Conservation (phyloP, 1,140 invertebrate species). For the Agraylea sexmaculata region DNA sequence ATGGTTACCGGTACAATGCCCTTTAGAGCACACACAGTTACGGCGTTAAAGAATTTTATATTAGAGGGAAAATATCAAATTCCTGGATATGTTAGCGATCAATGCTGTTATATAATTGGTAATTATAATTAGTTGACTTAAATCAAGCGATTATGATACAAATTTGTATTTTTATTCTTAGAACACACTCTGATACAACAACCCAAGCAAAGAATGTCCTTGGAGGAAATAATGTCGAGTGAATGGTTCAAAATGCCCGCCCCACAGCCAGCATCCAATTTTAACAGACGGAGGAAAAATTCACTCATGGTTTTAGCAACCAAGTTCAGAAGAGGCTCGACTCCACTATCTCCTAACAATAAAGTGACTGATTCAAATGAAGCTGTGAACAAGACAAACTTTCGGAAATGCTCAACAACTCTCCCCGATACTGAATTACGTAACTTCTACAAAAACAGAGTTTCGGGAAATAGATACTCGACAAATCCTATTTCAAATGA, state of each 20-base stretch:
- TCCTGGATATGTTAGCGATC: slow-evolving; percentile 35
- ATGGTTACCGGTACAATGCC: slow-evolving; percentile 70
- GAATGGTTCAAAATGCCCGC: slow-evolving; percentile 32
- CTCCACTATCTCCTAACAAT: slow-evolving; percentile 28
- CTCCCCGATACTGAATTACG: slow-evolving; percentile 14
- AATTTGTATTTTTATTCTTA: slow-evolving; percentile 16
- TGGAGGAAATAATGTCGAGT: slow-evolving; percentile 32
- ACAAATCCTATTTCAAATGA: slow-evolving; percentile 12
- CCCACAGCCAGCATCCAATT: slow-evolving; percentile 26
- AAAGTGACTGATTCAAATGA: slow-evolving; percentile 30
- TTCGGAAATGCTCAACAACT: slow-evolving; percentile 19
- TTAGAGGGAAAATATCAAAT: slow-evolving; percentile 49
- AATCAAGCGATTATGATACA: slow-evolving; percentile 4
- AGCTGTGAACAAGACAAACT: slow-evolving; percentile 25
- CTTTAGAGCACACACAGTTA: slow-evolving; percentile 54
- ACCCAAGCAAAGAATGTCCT: slow-evolving; percentile 29
- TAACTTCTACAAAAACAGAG: slow-evolving; percentile 16
- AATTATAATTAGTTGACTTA: slow-evolving; percentile 14
- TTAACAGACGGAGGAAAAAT: slow-evolving; percentile 27
- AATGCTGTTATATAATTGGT: slow-evolving; percentile 38
- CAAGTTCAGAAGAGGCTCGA: slow-evolving; percentile 29
- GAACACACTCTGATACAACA: slow-evolving; percentile 35
- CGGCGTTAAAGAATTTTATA: slow-evolving; percentile 55
- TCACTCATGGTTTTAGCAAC: slow-evolving; percentile 29
- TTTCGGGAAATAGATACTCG: slow-evolving; percentile 12